These are phyloP conservation scores for Lacerta bilineata DNA, from an alignment of 2,797 vertebrate genomes.

Conservation along the genomic window DNA sequence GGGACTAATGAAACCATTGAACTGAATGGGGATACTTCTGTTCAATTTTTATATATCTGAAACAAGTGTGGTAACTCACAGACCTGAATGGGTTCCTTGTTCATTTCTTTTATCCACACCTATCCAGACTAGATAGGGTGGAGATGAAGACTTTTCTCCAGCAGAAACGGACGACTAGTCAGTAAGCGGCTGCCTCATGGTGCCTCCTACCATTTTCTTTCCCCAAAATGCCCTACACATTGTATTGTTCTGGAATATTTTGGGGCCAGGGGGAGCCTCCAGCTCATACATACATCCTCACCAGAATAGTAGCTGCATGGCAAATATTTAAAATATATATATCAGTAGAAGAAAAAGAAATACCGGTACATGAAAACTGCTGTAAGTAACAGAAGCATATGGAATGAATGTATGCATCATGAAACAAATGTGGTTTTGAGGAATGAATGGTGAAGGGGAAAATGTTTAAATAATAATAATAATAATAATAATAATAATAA, in stretches of 20 bases:
- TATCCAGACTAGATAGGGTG: not conserved
- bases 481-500: not conserved
- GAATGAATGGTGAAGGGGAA: too few relatives aligned
- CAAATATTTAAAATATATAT: not conserved
- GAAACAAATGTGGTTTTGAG: not conserved
- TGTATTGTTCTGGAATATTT: not conserved
- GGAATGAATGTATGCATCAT: not conserved
- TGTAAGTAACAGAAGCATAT: not conserved
- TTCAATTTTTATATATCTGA: not conserved
- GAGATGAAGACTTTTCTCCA: not conserved
- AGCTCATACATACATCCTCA: not conserved
- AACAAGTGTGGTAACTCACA: not conserved
- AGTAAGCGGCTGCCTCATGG: not conserved
- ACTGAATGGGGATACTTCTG: not conserved
- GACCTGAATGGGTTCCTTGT: not conserved
- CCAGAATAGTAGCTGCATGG: too few relatives aligned
- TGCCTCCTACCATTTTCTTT: not conserved
- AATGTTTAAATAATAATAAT: not conserved
- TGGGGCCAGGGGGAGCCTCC: too few relatives aligned
- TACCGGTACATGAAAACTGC: not conserved
- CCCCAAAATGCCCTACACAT: not conserved
- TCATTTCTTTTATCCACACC: not conserved
- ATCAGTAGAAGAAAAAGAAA: not conserved
- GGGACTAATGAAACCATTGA: not conserved
- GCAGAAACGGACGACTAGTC: not conserved